phyloP scores from a whole-genome alignment of 2,113 vertebrate genomes.

The Pelmatolapia mariae region DNA sequence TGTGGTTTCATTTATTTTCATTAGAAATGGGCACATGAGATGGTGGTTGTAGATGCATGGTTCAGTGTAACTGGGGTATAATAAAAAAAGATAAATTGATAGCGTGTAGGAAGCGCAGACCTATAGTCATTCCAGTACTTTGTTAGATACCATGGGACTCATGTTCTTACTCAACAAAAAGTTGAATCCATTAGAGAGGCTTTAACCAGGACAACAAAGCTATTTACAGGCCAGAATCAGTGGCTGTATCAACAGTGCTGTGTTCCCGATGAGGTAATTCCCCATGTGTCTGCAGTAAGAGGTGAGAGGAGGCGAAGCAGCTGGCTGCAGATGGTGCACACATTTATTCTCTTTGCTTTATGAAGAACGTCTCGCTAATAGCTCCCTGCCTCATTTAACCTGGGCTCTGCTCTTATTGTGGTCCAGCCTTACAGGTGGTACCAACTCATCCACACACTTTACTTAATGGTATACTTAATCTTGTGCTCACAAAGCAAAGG shows the following conservation, averaged over 20 bases:
- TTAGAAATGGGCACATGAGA: neutral
- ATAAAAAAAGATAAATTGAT: neutral
- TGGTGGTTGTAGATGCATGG: neutral
- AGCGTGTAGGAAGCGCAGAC: neutral
- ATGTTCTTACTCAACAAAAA: neutral
- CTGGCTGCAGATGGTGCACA: conserved; percentile 38
- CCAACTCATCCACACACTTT: conserved; percentile 16
- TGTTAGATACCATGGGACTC: neutral
- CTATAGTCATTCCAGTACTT: neutral
- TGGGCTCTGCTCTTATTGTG: neutral
- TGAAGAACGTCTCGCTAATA: conserved; percentile 23
- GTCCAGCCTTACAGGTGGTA: neutral
- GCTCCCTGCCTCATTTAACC: conserved; percentile 31
- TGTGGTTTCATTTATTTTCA: conserved; percentile 4
- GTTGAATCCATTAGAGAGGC: neutral
- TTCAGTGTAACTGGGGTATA: neutral
- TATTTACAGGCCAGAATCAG: conserved; percentile 40
- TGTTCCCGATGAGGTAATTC: conserved; percentile 42
- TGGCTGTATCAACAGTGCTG: conserved; percentile 35
- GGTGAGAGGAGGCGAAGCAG: conserved; percentile 39
- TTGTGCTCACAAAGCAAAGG: neutral
- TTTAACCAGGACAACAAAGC: conserved; percentile 1
- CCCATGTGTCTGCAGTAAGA: conserved; percentile 20
- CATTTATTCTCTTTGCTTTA: conserved; percentile 40
- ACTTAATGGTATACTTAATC: conserved; percentile 8